Conservation (phyloP, 1,140 invertebrate genomes). For the Aphaenogaster floridana region DNA sequence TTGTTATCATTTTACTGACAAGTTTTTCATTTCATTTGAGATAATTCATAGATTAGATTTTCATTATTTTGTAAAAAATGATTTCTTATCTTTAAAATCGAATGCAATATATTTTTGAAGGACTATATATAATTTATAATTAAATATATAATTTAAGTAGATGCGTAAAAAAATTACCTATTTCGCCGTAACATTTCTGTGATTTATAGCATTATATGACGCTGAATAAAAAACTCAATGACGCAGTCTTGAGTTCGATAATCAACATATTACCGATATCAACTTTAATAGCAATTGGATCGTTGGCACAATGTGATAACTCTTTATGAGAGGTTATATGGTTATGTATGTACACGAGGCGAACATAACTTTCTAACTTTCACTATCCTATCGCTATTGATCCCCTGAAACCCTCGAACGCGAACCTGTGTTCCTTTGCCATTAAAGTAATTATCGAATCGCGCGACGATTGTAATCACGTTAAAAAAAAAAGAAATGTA, state of each 20-base stretch:
- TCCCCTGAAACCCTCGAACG: not conserved
- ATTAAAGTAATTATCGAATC: not conserved
- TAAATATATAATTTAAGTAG: not conserved
- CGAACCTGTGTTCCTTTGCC: not conserved
- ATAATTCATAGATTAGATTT: not conserved
- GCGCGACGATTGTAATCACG: slow-evolving; percentile 1
- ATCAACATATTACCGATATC: not conserved
- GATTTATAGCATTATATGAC: slow-evolving; percentile 38
- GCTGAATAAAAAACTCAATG: not conserved
- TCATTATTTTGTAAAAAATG: not conserved
- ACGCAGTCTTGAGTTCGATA: slow-evolving; percentile 4
- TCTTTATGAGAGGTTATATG: slow-evolving; percentile 50
- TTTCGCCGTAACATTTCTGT: slow-evolving; percentile 80
- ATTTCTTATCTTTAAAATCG: not conserved
- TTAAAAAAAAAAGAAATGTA: slow-evolving; percentile 45
- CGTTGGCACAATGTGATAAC: slow-evolving; percentile 26
- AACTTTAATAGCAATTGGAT: not conserved
- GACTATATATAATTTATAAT: too few relatives aligned
- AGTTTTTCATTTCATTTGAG: not conserved
- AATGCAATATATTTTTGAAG: slow-evolving; percentile 22
- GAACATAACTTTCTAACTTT: not conserved
- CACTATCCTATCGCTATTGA: not conserved
- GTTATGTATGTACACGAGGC: not conserved
- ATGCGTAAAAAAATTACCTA: slow-evolving; percentile 71
- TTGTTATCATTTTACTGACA: not conserved